phyloP scores from a whole-genome alignment of 2,888 invertebrate genomes.

The Apamea anceps region DNA sequence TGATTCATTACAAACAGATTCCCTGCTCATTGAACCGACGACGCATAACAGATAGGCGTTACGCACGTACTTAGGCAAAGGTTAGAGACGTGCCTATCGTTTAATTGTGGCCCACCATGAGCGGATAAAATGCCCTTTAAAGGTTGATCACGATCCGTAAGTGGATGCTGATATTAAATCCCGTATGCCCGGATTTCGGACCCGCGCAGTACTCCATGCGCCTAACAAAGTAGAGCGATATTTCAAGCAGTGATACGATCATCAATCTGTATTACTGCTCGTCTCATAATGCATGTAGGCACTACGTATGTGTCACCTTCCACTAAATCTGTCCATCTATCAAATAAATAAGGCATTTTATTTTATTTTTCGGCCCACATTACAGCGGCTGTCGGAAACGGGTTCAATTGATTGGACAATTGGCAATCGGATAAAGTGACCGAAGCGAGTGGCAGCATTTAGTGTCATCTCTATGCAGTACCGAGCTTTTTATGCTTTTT shows the following conservation, averaged over 20 bases:
- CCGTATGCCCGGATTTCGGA: conserved; percentile 47
- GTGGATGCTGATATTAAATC: conserved; percentile 45
- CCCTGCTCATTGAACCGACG: conserved; percentile 37
- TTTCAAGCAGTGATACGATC: conserved; percentile 50
- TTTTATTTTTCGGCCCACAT: conserved; percentile 45
- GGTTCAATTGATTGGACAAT: conserved; percentile 50
- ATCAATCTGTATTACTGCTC: conserved; percentile 65
- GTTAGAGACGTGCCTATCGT: conserved; percentile 24
- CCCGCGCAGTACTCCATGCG: conserved; percentile 31
- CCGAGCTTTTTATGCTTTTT: not conserved
- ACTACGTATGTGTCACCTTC: conserved; percentile 55
- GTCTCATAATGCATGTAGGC: conserved; percentile 58
- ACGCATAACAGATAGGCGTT: conserved; percentile 30
- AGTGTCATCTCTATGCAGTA: conserved; percentile 23
- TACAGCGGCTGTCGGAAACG: conserved; percentile 12
- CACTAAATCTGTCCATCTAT: conserved; percentile 57
- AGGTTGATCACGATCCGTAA: conserved; percentile 46
- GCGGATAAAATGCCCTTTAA: conserved; percentile 39
- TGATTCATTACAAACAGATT: conserved; percentile 60
- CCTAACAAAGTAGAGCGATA: conserved; percentile 54
- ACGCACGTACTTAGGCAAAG: conserved; percentile 33
- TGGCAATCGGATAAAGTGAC: conserved; percentile 30
- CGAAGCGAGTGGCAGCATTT: conserved; percentile 17
- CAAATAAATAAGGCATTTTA: conserved; percentile 52
- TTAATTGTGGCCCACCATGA: conserved; percentile 30